Evolutionary conservation across 2,113 vertebrate species (phyloP).

Genomic region (Stigmatopora nigra): DNA sequence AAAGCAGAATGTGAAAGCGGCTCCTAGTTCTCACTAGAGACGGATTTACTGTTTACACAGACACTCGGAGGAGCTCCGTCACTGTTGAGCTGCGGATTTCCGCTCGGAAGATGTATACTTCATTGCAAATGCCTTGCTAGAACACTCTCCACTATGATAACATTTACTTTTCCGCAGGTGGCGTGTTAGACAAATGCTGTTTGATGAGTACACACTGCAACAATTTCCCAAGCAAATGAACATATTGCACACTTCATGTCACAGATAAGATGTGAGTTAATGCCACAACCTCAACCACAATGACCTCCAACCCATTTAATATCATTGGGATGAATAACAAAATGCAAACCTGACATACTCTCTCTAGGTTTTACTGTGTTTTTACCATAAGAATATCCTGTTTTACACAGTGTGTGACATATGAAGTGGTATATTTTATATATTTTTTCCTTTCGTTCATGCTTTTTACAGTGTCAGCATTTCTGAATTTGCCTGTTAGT

Average conservation of each 20-base stretch:
- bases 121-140: slow-evolving; percentile 16
- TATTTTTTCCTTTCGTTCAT: slow-evolving; percentile 14
- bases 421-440: slow-evolving; percentile 1
- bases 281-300: not conserved
- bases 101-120: slow-evolving; percentile 13
- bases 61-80: slow-evolving; percentile 11
- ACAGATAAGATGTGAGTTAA: slow-evolving; percentile 28
- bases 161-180: slow-evolving; percentile 49
- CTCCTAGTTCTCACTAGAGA: slow-evolving; percentile 14
- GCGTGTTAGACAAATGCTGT: slow-evolving; percentile 20
- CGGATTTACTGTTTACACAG: slow-evolving; percentile 45
- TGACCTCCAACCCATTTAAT: not conserved
- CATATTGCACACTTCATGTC: not conserved
- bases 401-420: not conserved
- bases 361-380: slow-evolving; percentile 3
- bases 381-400: slow-evolving; percentile 23
- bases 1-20: slow-evolving; percentile 36
- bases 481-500: slow-evolving; percentile 17
- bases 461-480: slow-evolving; percentile 20
- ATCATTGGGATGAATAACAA: too few relatives aligned
- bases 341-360: not conserved
- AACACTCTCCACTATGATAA: slow-evolving; percentile 35
- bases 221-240: slow-evolving; percentile 28
- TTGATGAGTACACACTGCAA: slow-evolving; percentile 14
- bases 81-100: slow-evolving; percentile 44